A percentile compares a stretch with the other conserved stretches of the same genome.
These are phyloP conservation scores for Phaetusa simplex DNA, from an alignment of 2,113 vertebrate genomes.

Conservation along the genomic window DNA sequence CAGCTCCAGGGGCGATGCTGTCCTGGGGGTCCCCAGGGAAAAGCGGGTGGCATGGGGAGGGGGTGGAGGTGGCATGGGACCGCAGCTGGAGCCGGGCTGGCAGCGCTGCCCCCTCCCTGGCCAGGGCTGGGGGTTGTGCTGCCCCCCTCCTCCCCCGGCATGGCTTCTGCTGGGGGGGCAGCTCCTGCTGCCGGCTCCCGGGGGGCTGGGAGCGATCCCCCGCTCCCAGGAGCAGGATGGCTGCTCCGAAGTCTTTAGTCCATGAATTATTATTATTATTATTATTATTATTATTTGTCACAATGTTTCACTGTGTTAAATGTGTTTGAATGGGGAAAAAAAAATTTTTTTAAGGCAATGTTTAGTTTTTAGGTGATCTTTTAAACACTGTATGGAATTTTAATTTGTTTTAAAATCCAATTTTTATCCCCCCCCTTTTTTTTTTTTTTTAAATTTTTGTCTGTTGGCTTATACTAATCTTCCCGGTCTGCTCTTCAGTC, in stretches of 20 bases:
- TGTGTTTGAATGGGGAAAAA: conserved; percentile 38
- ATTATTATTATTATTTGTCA: conserved; percentile 34
- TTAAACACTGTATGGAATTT: conserved; percentile 57
- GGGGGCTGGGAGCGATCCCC: neutral
- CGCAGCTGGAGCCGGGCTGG: neutral
- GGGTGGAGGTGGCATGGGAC: neutral
- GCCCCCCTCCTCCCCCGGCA: no score
- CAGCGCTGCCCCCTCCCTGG: neutral
- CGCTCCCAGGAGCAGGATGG: neutral
- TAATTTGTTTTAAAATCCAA: conserved; percentile 22
- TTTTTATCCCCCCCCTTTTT: conserved; percentile 28
- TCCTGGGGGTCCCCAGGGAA: neutral
- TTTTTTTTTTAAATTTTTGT: conserved; percentile 4
- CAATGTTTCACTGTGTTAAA: conserved; percentile 48
- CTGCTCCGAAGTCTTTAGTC: conserved; percentile 46
- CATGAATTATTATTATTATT: neutral
- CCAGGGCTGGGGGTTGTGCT: neutral
- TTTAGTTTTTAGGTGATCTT: conserved; percentile 65
- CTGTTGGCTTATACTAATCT: conserved; percentile 77
- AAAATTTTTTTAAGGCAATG: conserved; percentile 27
- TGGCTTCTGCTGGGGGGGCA: neutral
- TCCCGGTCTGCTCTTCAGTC: conserved; percentile 75
- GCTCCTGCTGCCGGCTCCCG: neutral
- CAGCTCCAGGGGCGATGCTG: neutral
- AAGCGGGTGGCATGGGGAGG: neutral